Evolutionary conservation across 1,140 invertebrate species (phyloP).

Genomic region (Solenopsis invicta): DNA sequence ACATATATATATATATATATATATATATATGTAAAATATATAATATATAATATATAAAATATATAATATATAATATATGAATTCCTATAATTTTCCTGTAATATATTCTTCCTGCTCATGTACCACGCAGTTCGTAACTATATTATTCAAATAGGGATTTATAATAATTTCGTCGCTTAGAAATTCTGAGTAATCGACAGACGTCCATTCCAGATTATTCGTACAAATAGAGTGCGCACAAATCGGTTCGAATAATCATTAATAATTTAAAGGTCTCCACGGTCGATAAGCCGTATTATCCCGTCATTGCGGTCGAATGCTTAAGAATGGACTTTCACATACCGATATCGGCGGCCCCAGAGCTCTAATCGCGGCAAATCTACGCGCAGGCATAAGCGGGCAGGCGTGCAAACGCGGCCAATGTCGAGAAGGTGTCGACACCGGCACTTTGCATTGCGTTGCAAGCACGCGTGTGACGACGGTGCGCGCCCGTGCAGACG

Average conservation of each 20-base stretch:
- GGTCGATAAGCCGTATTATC: conserved; percentile 53
- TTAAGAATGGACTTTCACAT: conserved; percentile 63
- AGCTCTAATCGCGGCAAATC: conserved; percentile 52
- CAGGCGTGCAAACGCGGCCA: conserved; percentile 52
- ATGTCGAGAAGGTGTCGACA: conserved; percentile 57
- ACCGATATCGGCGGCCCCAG: conserved; percentile 32
- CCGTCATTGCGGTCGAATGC: conserved; percentile 32
- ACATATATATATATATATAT: too few relatives aligned
- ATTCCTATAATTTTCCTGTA: background rate
- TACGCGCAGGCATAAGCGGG: conserved; percentile 25
- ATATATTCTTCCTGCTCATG: background rate
- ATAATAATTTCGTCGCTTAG: background rate
- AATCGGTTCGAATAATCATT: conserved; percentile 46
- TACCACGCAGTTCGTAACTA: background rate
- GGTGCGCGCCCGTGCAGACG: conserved; percentile 27
- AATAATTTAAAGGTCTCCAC: conserved; percentile 50
- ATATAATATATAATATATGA: background rate
- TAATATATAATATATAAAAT: too few relatives aligned
- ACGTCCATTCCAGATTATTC: conserved; percentile 22
- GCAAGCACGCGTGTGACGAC: conserved; percentile 53
- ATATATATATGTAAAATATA: too few relatives aligned
- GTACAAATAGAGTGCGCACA: conserved; percentile 3
- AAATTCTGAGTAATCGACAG: conserved; percentile 11
- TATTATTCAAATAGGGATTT: background rate
- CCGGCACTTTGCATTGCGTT: conserved; percentile 23